Base-by-base conservation (phyloP, 2,797 vertebrate species). In the Pseudocheirus occidentalis region DNA sequence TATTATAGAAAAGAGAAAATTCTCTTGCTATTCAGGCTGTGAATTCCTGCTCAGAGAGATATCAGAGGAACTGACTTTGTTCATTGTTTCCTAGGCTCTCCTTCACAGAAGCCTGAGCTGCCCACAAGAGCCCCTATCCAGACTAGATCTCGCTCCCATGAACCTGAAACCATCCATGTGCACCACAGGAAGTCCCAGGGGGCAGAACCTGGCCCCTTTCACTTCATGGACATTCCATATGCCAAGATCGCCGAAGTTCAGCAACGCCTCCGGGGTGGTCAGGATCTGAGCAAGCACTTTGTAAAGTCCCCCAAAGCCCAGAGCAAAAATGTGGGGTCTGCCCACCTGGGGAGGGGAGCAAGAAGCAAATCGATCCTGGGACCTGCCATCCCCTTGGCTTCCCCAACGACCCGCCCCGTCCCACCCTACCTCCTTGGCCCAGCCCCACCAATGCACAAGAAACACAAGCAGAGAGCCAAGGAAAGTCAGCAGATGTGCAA, bases 381-480 rank as follows among this genome's bases (percentile, higher is more conserved):
- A 96, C 98, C 46, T 13, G 58, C 94, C 1, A 1, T 98, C 91
- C 97, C 99, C 0, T 55, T 98, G 21, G 98, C 99, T 52, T 99
- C 99, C 92, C 99, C 99, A 0, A 98, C 99, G 0, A 95, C 98
- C 1, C 98, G 99, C 40, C 97, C 99, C 66, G 98, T 98, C 54
- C 98, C 98, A 10, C 99, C 99, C 10, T 99, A 99, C 62, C 99
- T 99, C 24, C 99, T 99, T 98, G 98, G 98, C 94, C 98, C 99
- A 96, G 99, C 99, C 21, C 98, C 99, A 24, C 99, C 99, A 6
- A 99, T 99, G 91, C 99, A 99, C 98, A 99, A 99, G 97, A 99
- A 99, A 94, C 99, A 99, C 98, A 99, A 99, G 98, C 99, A 99
- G 98, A 99, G 99, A 90, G 98, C 98, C 92, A 99, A 99, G 98